These are phyloP conservation scores for Poeciliopsis prolifica DNA, from an alignment of 2,113 vertebrate genomes.

Conservation along the genomic window DNA sequence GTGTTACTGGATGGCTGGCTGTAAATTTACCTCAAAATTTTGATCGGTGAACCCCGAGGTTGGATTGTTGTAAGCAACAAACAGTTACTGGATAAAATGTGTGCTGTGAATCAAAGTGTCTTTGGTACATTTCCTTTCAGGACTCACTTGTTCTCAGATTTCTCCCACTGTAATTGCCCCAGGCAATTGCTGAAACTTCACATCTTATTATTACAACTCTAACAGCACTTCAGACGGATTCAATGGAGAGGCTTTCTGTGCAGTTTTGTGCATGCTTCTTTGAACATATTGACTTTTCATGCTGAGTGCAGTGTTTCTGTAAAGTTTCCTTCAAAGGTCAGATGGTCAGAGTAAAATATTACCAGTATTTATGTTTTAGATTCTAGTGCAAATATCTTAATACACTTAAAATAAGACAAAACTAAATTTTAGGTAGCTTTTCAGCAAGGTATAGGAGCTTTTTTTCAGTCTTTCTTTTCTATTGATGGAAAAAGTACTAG, in stretches of 20 bases:
- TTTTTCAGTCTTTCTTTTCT: too few relatives aligned
- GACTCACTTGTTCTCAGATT: not conserved
- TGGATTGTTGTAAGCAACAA: not conserved
- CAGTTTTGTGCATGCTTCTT: not conserved
- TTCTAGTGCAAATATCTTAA: too few relatives aligned
- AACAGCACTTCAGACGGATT: not conserved
- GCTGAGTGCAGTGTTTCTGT: not conserved
- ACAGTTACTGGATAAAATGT: not conserved
- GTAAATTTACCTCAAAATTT: not conserved
- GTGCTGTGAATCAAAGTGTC: not conserved
- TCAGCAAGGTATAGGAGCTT: too few relatives aligned
- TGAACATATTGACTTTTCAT: slow-evolving; percentile 2
- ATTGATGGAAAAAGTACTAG: too few relatives aligned
- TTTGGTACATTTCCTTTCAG: not conserved
- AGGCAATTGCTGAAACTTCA: not conserved
- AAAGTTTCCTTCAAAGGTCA: not conserved
- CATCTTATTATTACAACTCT: not conserved
- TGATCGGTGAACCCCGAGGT: not conserved
- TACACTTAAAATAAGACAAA: too few relatives aligned
- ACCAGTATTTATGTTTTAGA: too few relatives aligned
- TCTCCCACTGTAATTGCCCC: not conserved
- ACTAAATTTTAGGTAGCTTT: too few relatives aligned
- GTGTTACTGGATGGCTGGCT: not conserved
- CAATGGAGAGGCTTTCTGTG: not conserved
- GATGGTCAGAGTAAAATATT: not conserved